phyloP scores from a whole-genome alignment of 2,888 invertebrate genomes.

The Cistogaster globosa region DNA sequence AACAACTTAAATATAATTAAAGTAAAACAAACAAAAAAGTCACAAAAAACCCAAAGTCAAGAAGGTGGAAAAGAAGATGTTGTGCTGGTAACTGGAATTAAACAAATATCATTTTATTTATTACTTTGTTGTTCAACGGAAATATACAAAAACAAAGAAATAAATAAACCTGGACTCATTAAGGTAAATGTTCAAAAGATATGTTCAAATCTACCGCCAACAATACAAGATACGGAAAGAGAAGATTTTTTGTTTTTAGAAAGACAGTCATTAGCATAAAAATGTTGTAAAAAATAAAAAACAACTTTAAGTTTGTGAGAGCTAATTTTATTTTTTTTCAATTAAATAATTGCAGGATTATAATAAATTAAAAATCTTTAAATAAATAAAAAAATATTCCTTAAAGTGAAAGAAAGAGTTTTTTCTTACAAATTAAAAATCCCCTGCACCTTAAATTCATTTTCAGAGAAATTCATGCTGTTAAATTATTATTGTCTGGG shows the following conservation, averaged over 20 bases:
- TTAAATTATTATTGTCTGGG: too few relatives aligned
- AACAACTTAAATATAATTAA: not conserved
- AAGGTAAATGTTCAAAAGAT: constrained; percentile 41
- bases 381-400: too few relatives aligned
- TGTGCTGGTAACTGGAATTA: constrained; percentile 38
- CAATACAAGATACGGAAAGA: not conserved
- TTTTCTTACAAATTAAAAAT: too few relatives aligned
- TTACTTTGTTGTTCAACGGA: constrained; percentile 21
- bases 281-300: not conserved
- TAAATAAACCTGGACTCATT: constrained; percentile 45
- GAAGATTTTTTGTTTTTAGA: not conserved
- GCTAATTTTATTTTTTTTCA: too few relatives aligned
- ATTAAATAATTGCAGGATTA: too few relatives aligned
- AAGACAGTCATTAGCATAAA: not conserved
- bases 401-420: too few relatives aligned
- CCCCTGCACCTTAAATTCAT: too few relatives aligned
- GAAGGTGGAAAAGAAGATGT: constrained; percentile 57
- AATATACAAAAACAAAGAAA: constrained; percentile 17
- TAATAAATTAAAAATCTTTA: too few relatives aligned
- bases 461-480: too few relatives aligned
- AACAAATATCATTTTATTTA: constrained; percentile 43
- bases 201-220: not conserved
- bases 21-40: constrained; percentile 28
- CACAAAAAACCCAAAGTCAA: constrained; percentile 37
- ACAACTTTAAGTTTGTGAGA: not conserved